Percentiles rank a stretch among this genome's conserved stretches.
These are phyloP conservation scores for Sceliomorpha sp. DNA, from an alignment of 2,888 invertebrate species.

Conservation along the genomic window DNA sequence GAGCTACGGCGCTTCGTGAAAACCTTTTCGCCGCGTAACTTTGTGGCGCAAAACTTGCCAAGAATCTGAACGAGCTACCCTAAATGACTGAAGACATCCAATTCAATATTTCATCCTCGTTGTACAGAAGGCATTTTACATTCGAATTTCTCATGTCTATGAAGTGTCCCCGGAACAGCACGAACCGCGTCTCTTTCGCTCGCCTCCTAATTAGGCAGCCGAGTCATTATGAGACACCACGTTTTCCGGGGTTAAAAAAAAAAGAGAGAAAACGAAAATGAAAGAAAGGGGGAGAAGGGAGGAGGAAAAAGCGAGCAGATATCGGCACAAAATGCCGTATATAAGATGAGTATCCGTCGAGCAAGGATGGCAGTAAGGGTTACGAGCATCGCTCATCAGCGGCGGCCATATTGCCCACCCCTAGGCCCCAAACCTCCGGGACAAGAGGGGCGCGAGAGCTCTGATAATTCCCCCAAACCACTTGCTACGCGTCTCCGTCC, in stretches of 20 bases:
- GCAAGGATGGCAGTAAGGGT: conserved; percentile 73
- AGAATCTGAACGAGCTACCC: not conserved
- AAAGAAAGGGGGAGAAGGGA: not conserved
- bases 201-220: conserved; percentile 44
- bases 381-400: conserved; percentile 79
- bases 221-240: conserved; percentile 39
- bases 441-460: conserved; percentile 69
- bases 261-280: conserved; percentile 4
- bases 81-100: conserved; percentile 26
- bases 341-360: conserved; percentile 41
- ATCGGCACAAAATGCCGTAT: conserved; percentile 34
- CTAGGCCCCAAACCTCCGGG: conserved; percentile 55
- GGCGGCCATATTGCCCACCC: conserved; percentile 78
- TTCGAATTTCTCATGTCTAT: conserved; percentile 33
- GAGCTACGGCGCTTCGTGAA: conserved; percentile 16
- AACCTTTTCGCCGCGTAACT: not conserved
- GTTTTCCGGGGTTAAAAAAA: conserved; percentile 20
- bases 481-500: no score
- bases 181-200: conserved; percentile 4
- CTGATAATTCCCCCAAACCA: conserved; percentile 77
- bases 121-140: conserved; percentile 34
- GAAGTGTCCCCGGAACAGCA: conserved; percentile 42
- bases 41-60: conserved; percentile 34
- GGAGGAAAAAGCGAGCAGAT: conserved; percentile 17
- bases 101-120: conserved; percentile 50